Evolutionary conservation across 2,888 invertebrate genomes (phyloP), one percentile per base, ranked within the genome.

Genomic region (Flexamia atlantica): DNA sequence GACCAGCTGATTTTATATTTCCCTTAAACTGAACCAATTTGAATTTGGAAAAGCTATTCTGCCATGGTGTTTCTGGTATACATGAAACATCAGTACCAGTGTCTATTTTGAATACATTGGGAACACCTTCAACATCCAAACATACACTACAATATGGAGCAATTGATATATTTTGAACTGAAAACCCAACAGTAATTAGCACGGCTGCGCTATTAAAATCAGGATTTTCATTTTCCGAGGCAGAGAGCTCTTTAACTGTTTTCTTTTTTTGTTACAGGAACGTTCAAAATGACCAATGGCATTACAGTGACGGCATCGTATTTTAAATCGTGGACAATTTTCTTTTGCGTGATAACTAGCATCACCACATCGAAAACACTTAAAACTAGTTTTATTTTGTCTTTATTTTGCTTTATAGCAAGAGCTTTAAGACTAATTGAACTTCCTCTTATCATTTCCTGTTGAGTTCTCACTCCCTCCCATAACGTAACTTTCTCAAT

Each of bases 121-220:
- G 46, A 14, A 42, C 9, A n/a, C 17, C 28, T 25, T 20, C 20
- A 23, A 83, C 90, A 91, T 88, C 92, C 92, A 82, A 90, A 91
- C 85, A 90, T 90, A 82, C 91, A 92, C 86, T 94, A 94, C 88
- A 95, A 95, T 89, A 91, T 92, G 46, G 93, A 10, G 28, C 3
- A 23, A 20, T 68, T 14, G 68, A n/a, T 17, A 68, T 7, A 30
- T 30, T 30, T 30, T 68, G 68, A 2, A 68, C 68, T 20, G 30
- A 68, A 68, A 32, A 68, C 17, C 30, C 68, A 30, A 30, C 23
- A 28, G 68, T 68, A 68, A 17, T n/a, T 9, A 68, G 36, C 28
- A 30, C 28, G 30, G 36, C 14, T 32, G 17, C 4, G 17, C n/a
- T n/a, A 68, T 30, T n/a, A n/a, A 32, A n/a, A 7, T 30, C 30